Evolutionary conservation across 2,888 invertebrate species (phyloP), one percentile per base, ranked within the genome.

Genomic region (Perizoma flavofasciatum): DNA sequence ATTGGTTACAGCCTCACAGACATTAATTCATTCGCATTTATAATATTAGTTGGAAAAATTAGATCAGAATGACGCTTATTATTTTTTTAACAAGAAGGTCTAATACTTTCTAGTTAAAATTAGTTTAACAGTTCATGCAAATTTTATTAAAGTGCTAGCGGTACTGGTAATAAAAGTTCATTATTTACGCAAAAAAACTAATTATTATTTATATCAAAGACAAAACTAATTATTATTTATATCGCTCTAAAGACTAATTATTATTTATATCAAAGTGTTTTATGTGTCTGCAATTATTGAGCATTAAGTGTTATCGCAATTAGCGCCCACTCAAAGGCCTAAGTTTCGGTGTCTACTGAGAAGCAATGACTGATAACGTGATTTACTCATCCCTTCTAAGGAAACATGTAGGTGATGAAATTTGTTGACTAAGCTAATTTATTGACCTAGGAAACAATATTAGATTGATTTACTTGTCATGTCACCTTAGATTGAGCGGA

Each of bases 241-340:
- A 74, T 75, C 70, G n/a, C n/a, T n/a, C 73, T 67, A 71, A 71
- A 70, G 66, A 62, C 71, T 75, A 73, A 79, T 82, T 78, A 74
- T 78, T 74, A 79, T 80, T 80, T 75, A 77, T 76, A 74, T 75
- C 70, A 61, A 57, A 78, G 75, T 68, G 70, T 70, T 79, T 83
- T 62, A 83, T 83, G 82, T 82, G 74, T 70, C 67, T 79, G 80
- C 75, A 79, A 79, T 81, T 80, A 78, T 75, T 70, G 73, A 73
- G 71, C 72, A 68, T 74, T 71, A 88, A 87, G 84, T 88, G 71
- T 88, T 89, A 86, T 85, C 82, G 80, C 69, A 69, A 70, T 69
- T 70, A 74, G 84, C 88, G 79, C 87, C 84, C 82, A 86, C 86
- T 77, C 73, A 56, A 82, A 89, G 85, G 86, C 80, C 83, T 77